phyloP scores from a whole-genome alignment of 1,140 invertebrate species.

The Trissolcus basalis region DNA sequence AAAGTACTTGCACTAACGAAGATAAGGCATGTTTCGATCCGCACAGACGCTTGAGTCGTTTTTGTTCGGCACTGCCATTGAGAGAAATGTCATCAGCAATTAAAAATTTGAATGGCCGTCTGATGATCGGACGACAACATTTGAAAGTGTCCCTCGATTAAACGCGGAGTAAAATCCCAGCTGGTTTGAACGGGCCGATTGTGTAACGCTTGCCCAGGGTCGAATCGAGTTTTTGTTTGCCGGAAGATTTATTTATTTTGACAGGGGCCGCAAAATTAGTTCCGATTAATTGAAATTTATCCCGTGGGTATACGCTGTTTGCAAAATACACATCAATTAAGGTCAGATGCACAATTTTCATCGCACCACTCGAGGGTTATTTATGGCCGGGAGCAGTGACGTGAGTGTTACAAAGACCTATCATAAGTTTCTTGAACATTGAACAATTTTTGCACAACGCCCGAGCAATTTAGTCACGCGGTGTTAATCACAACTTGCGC shows the following conservation, averaged over 20 bases:
- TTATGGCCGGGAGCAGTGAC: no score
- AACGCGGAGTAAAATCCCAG: neutral
- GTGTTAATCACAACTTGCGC: no score
- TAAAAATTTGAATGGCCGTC: conserved; percentile 35
- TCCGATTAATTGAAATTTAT: conserved; percentile 7
- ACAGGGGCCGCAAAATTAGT: neutral
- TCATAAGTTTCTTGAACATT: no score
- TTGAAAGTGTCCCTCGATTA: conserved; percentile 21
- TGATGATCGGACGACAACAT: conserved; percentile 9
- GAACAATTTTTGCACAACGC: no score
- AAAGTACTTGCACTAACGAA: conserved; percentile 56
- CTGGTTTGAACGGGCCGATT: neutral
- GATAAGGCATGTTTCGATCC: conserved; percentile 65
- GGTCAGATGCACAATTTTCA: no score
- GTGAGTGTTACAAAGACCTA: no score
- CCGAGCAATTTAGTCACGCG: no score
- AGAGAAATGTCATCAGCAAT: conserved; percentile 28
- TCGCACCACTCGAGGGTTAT: no score
- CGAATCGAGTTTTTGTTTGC: conserved; percentile 8
- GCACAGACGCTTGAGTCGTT: conserved; percentile 32
- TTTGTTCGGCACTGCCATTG: conserved; percentile 27
- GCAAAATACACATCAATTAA: no score
- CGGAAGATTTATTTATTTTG: conserved; percentile 5
- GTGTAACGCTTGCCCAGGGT: conserved; percentile 6
- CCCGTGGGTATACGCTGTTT: no score